These are phyloP conservation scores for Eretmocerus hayati DNA, from an alignment of 2,888 invertebrate species.

Conservation along the genomic window DNA sequence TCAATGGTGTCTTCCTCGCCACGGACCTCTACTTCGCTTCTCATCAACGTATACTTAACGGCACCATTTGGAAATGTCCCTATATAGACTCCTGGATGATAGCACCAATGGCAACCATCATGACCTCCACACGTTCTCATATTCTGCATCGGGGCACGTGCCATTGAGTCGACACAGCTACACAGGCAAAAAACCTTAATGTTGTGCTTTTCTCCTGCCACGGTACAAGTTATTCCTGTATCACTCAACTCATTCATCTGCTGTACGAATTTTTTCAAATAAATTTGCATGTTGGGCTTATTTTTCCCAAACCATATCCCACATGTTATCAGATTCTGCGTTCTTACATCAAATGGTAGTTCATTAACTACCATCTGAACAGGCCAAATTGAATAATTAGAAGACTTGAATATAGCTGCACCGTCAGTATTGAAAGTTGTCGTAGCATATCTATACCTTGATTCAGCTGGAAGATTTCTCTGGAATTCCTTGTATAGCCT, in stretches of 20 bases:
- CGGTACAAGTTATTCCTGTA: background rate
- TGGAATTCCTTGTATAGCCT: too few species aligned
- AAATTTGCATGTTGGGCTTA: background rate
- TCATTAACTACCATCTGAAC: background rate
- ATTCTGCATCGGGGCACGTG: background rate
- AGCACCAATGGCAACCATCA: background rate
- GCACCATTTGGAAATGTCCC: background rate
- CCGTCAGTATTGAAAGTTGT: constrained; percentile 1
- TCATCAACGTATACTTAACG: too few species aligned
- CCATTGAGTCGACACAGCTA: background rate
- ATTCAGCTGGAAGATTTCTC: too few species aligned
- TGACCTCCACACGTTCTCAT: background rate
- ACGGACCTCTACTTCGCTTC: too few species aligned
- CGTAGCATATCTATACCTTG: too few species aligned
- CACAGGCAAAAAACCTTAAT: background rate
- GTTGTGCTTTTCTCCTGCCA: background rate
- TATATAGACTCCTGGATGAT: background rate
- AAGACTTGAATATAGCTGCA: background rate
- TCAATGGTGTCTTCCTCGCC: background rate
- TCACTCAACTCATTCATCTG: background rate
- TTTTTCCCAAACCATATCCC: background rate
- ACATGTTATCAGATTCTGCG: background rate
- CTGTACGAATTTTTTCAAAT: background rate
- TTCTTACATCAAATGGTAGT: background rate
- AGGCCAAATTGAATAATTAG: background rate